phyloP scores from a whole-genome alignment of 2,888 invertebrate species.

The Marronus borbonicus region DNA sequence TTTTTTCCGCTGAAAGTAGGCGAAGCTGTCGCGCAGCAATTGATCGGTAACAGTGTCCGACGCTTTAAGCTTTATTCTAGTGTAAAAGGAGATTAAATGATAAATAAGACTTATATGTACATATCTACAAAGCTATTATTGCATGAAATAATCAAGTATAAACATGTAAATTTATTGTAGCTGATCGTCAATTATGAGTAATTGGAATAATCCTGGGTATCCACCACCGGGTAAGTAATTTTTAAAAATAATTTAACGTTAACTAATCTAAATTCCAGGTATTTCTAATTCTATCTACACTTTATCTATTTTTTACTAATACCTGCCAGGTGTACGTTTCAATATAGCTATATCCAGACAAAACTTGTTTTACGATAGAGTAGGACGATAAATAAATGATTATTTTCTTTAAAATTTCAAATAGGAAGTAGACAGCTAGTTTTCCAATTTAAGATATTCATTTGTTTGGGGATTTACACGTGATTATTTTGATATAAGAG shows the following conservation, averaged over 20 bases:
- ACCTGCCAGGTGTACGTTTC: too few relatives aligned
- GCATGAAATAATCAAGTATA: constrained; percentile 14
- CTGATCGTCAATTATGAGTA: constrained; percentile 32
- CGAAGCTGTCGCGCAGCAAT: background rate
- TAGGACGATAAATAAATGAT: too few relatives aligned
- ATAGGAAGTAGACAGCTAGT: too few relatives aligned
- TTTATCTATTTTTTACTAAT: too few relatives aligned
- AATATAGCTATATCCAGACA: too few relatives aligned
- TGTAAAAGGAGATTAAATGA: background rate
- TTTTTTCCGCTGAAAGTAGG: constrained; percentile 10
- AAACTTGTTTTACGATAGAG: too few relatives aligned
- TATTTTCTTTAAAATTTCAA: too few relatives aligned
- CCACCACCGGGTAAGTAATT: constrained; percentile 59
- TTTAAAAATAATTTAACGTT: background rate
- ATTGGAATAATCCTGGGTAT: constrained; percentile 54
- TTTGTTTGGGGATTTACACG: too few relatives aligned
- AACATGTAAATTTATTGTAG: constrained; percentile 27
- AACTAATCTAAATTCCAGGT: too few relatives aligned
- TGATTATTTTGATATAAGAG: too few relatives aligned
- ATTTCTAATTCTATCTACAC: too few relatives aligned
- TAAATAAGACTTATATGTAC: background rate
- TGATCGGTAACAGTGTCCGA: background rate
- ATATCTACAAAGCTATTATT: background rate
- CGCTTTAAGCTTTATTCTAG: constrained; percentile 17
- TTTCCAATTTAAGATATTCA: too few relatives aligned